These are phyloP conservation scores for Brachionus koreanus DNA, from an alignment of 1,140 invertebrate genomes.

Conservation along the genomic window DNA sequence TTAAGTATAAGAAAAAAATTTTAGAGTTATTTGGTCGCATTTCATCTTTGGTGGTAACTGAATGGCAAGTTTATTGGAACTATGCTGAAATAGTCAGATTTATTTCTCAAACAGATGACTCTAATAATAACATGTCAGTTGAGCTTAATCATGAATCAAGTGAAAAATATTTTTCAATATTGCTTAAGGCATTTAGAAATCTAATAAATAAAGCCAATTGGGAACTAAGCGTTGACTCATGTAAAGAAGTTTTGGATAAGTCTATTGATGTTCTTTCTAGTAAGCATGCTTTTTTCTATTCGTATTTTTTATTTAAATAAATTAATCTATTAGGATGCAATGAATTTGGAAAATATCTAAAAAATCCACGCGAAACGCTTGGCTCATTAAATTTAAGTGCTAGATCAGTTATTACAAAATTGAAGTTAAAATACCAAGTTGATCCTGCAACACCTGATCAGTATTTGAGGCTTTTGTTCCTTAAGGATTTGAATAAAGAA, in stretches of 20 bases:
- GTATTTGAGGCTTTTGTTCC: slow-evolving; percentile 24
- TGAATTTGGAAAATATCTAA: background rate
- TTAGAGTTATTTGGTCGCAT: slow-evolving; percentile 76
- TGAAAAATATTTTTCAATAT: slow-evolving; percentile 41
- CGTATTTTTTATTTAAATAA: background rate
- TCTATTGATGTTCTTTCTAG: background rate
- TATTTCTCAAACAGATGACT: slow-evolving; percentile 30
- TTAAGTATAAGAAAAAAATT: slow-evolving; percentile 63
- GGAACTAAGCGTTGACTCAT: slow-evolving; percentile 9
- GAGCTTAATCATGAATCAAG: background rate
- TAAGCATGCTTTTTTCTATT: background rate
- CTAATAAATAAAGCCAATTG: slow-evolving; percentile 23
- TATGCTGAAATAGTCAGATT: slow-evolving; percentile 34
- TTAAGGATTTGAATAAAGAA: slow-evolving; percentile 32
- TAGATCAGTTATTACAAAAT: slow-evolving; percentile 23
- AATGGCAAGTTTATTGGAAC: slow-evolving; percentile 39
- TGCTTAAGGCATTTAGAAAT: slow-evolving; percentile 34
- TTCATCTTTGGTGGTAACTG: slow-evolving; percentile 58
- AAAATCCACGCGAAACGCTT: background rate
- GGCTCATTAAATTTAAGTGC: slow-evolving; percentile 23
- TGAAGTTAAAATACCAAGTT: slow-evolving; percentile 42
- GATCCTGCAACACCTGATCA: background rate
- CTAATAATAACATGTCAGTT: slow-evolving; percentile 16
- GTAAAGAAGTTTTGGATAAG: slow-evolving; percentile 6
- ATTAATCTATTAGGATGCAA: slow-evolving; percentile 29